Percentiles rank a stretch among this genome's conserved stretches.
Evolutionary conservation across 2,113 vertebrate species (phyloP).

Genomic region (Bettongia penicillata): DNA sequence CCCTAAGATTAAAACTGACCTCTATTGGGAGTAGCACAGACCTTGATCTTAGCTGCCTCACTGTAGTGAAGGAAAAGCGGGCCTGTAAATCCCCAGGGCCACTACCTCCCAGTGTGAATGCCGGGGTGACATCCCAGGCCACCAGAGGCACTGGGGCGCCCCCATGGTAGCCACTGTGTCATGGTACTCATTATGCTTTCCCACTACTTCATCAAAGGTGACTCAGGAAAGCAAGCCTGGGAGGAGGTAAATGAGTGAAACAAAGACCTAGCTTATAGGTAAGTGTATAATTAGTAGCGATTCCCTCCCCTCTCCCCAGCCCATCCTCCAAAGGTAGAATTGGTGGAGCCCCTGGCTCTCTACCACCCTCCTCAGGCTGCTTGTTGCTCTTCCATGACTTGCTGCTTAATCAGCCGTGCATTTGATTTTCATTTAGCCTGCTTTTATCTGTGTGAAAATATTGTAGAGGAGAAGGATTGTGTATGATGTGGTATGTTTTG

Average conservation of each 20-base stretch:
- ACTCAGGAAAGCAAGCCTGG: neutral
- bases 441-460: neutral
- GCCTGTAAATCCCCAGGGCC: neutral
- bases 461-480: neutral
- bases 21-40: neutral
- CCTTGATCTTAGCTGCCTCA: neutral
- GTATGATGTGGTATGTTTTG: too few relatives aligned
- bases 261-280: neutral
- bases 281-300: neutral
- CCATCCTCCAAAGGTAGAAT: neutral
- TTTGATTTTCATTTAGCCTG: neutral
- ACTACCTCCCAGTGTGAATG: neutral
- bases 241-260: neutral
- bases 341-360: neutral
- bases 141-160: neutral
- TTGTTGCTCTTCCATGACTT: neutral
- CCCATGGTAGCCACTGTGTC: neutral
- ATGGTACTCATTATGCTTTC: neutral
- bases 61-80: neutral
- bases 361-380: neutral
- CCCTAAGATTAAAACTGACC: slow-evolving; percentile 15
- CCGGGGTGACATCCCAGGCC: neutral
- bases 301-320: neutral
- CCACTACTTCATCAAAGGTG: neutral
- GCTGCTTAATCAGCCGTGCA: neutral